Conservation (phyloP, 2,888 invertebrate genomes). For the Pogonocherus hispidulus region DNA sequence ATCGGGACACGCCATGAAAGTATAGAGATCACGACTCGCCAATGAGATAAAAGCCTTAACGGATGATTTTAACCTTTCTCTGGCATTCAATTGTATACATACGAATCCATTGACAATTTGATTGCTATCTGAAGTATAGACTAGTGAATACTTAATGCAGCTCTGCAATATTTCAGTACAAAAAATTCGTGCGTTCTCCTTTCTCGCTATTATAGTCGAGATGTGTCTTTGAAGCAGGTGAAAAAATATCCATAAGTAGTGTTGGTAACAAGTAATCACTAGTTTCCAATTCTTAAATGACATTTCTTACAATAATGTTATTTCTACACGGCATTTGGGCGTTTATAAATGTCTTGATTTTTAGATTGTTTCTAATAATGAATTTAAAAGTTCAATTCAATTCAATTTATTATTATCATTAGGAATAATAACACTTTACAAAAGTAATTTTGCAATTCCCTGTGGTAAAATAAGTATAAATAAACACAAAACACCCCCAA, state of each 20-base stretch:
- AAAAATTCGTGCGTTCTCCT: neutral
- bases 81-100: slow-evolving; percentile 48
- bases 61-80: slow-evolving; percentile 48
- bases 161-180: neutral
- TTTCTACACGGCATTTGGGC: too few relatives aligned
- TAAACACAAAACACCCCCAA: too few relatives aligned
- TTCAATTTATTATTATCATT: too few relatives aligned
- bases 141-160: slow-evolving; percentile 3
- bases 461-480: too few relatives aligned
- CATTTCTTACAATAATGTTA: too few relatives aligned
- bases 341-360: too few relatives aligned
- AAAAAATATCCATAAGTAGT: neutral
- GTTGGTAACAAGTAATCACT: too few relatives aligned
- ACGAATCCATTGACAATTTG: slow-evolving; percentile 54
- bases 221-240: neutral
- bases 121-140: slow-evolving; percentile 49
- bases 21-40: slow-evolving; percentile 44
- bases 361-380: too few relatives aligned
- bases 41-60: slow-evolving; percentile 50
- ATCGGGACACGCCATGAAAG: slow-evolving; percentile 21
- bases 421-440: too few relatives aligned
- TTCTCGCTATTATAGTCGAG: neutral
- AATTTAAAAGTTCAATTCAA: too few relatives aligned
- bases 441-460: too few relatives aligned
- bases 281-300: too few relatives aligned